Conservation (phyloP, 2,113 vertebrate species). For the Stictonetta naevosa region DNA sequence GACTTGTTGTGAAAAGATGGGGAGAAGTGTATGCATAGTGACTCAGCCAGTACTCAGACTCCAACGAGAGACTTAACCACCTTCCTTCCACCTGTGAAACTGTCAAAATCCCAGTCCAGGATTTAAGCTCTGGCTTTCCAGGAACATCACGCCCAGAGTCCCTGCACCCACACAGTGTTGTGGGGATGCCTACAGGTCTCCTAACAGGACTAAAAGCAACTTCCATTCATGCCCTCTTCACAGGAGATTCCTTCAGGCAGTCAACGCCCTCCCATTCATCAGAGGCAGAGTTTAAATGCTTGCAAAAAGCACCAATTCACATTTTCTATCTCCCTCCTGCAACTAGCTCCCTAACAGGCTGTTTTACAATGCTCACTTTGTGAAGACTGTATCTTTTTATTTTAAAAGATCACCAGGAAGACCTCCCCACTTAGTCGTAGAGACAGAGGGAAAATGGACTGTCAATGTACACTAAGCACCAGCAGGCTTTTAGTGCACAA, state of each 20-base stretch:
- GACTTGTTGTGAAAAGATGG: background rate
- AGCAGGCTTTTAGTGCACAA: too few relatives aligned
- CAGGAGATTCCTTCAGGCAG: background rate
- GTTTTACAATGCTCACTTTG: background rate
- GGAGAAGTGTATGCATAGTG: fast-evolving
- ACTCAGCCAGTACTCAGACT: background rate
- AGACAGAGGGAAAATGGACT: background rate
- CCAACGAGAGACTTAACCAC: background rate
- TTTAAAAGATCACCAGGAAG: background rate
- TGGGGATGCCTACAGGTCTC: background rate
- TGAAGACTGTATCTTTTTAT: background rate
- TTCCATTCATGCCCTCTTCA: background rate
- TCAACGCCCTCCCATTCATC: background rate
- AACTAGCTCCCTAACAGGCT: background rate
- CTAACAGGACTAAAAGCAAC: background rate
- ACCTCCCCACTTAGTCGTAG: background rate
- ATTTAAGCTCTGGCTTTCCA: background rate
- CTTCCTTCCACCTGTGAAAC: background rate
- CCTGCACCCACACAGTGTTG: fast-evolving
- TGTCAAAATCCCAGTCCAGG: background rate
- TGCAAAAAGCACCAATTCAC: background rate
- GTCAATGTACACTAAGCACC: background rate
- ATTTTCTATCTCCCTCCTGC: background rate
- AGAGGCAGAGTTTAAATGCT: background rate
- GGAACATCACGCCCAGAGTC: background rate